A percentile compares a stretch with the other conserved stretches of the same genome.
Conservation (phyloP, 2,888 invertebrate species). For the Synanthedon formicaeformis region DNA sequence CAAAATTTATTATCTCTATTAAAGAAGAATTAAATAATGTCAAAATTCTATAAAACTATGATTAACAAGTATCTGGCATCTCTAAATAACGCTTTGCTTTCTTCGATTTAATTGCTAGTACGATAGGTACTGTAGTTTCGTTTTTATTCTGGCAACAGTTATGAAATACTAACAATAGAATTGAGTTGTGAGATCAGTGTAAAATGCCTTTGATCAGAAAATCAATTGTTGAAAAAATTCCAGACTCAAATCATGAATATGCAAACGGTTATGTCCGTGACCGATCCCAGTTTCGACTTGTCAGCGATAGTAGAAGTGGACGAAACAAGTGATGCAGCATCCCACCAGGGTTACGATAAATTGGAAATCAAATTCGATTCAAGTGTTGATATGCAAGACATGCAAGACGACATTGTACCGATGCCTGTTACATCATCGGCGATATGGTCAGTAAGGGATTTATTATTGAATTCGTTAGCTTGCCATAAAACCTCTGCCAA, state of each 20-base stretch:
- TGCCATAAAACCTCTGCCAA: neutral
- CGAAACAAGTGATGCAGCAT: slow-evolving; percentile 42
- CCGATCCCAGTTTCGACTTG: slow-evolving; percentile 60
- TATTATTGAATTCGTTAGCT: neutral
- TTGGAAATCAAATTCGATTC: slow-evolving; percentile 54
- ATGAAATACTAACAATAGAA: no score
- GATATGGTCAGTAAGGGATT: slow-evolving; percentile 36
- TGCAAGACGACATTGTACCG: slow-evolving; percentile 35
- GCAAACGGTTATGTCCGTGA: slow-evolving; percentile 55
- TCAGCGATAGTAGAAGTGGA: slow-evolving; percentile 63
- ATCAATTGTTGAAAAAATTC: slow-evolving; percentile 2
- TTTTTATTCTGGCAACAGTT: no score
- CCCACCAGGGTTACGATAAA: slow-evolving; percentile 45
- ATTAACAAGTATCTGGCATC: no score
- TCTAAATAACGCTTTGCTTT: no score
- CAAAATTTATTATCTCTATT: no score
- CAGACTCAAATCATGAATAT: slow-evolving; percentile 60
- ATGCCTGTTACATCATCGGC: slow-evolving; percentile 44
- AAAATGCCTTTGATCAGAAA: no score
- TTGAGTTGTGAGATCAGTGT: no score
- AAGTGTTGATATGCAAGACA: slow-evolving; percentile 40
- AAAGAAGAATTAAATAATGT: no score
- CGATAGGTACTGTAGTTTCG: no score
- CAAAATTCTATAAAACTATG: no score
- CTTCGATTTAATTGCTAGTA: no score